A percentile compares a stretch with the other conserved stretches of the same genome.
Conservation (phyloP, 2,113 vertebrate genomes). For the Vombatus ursinus region DNA sequence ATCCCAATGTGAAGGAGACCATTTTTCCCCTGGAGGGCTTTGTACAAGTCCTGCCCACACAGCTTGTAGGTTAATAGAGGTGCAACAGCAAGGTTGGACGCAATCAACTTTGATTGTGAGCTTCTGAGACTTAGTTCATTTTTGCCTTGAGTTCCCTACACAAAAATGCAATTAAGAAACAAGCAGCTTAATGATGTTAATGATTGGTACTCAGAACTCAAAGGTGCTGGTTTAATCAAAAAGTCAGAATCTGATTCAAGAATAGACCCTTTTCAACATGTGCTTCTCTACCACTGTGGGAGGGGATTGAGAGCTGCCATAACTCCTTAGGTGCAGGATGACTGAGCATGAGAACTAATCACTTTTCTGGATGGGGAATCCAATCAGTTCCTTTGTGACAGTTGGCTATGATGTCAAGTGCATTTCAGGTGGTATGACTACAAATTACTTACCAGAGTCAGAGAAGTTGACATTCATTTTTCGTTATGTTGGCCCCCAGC, state of each 20-base stretch:
- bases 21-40: conserved; percentile 36
- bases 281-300: conserved; percentile 6
- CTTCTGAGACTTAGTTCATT: conserved; percentile 51
- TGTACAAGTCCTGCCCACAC: conserved; percentile 58
- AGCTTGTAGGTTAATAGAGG: conserved; percentile 76
- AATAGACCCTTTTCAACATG: conserved; percentile 47
- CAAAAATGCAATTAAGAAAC: conserved; percentile 78
- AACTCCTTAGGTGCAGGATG: not conserved
- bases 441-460: conserved; percentile 21
- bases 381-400: conserved; percentile 51
- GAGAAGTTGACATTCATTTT: not conserved
- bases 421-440: not conserved
- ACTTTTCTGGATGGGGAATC: conserved; percentile 24
- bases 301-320: not conserved
- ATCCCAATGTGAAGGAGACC: conserved; percentile 63
- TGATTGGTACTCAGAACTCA: conserved; percentile 68
- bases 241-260: conserved; percentile 68
- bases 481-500: not conserved
- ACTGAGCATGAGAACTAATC: conserved; percentile 22
- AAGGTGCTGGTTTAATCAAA: conserved; percentile 73
- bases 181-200: conserved; percentile 78
- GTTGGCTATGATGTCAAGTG: not conserved
- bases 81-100: conserved; percentile 45
- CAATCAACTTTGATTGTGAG: conserved; percentile 71
- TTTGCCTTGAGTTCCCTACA: conserved; percentile 60